Conservation (phyloP, 2,888 invertebrate species). For the Perizoma flavofasciatum region DNA sequence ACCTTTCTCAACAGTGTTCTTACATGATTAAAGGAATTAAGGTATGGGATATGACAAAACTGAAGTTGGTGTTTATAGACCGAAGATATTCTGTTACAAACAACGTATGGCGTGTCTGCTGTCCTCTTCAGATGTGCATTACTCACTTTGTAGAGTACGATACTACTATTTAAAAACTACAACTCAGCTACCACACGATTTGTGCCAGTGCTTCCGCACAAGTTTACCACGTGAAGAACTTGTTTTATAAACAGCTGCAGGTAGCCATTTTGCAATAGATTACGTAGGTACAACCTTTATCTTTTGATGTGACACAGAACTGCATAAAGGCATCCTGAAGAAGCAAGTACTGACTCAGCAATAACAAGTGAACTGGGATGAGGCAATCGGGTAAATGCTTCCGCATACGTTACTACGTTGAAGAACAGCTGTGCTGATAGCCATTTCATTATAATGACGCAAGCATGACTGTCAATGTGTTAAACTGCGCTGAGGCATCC, state of each 20-base stretch:
- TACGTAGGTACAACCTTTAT: neutral
- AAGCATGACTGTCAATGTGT: slow-evolving; percentile 1
- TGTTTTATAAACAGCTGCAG: slow-evolving; percentile 6
- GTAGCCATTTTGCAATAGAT: neutral
- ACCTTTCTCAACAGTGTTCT: too few species aligned
- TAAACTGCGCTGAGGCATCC: slow-evolving; percentile 13
- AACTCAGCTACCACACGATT: slow-evolving; percentile 3
- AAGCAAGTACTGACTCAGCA: slow-evolving; percentile 11
- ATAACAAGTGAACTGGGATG: neutral
- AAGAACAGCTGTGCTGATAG: slow-evolving; percentile 3
- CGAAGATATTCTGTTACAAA: too few species aligned
- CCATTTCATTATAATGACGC: slow-evolving; percentile 8
- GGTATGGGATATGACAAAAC: too few species aligned
- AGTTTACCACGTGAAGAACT: slow-evolving; percentile 4
- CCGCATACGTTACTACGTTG: neutral
- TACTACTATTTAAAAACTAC: neutral
- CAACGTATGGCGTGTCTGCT: too few species aligned
- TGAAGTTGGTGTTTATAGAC: too few species aligned
- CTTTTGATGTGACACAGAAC: neutral
- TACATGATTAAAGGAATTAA: too few species aligned
- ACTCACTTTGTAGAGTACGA: too few species aligned
- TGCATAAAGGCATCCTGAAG: slow-evolving; percentile 3
- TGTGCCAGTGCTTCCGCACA: slow-evolving; percentile 7
- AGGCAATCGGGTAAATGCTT: slow-evolving; percentile 5
- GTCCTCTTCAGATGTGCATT: too few species aligned